A percentile compares a stretch with the other conserved stretches of the same genome.
phyloP scores from a whole-genome alignment of 2,113 vertebrate genomes.

The Vidua macroura region DNA sequence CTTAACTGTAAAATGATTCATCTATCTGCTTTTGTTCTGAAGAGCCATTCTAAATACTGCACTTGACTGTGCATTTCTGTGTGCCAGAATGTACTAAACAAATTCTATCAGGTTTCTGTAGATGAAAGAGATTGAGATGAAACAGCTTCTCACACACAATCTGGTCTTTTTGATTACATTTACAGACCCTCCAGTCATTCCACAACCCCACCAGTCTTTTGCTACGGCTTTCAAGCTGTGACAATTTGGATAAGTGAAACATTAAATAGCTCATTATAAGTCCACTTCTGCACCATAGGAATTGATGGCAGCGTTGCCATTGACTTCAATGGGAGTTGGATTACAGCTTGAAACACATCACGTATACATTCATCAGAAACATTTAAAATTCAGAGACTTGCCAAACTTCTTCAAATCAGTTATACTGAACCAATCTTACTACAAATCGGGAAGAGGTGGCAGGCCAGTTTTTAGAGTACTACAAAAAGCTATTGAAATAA shows the following conservation, averaged over 20 bases:
- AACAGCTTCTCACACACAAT: conserved; percentile 37
- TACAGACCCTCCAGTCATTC: conserved; percentile 28
- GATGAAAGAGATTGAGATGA: conserved; percentile 57
- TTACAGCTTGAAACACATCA: not conserved
- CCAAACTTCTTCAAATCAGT: not conserved
- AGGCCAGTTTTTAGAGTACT: not conserved
- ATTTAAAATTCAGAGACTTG: not conserved
- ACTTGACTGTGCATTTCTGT: not conserved
- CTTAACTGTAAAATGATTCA: not conserved
- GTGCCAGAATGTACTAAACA: conserved; percentile 5
- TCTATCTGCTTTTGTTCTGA: not conserved
- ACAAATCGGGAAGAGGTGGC: not conserved
- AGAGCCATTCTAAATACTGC: not conserved
- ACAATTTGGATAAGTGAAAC: conserved; percentile 58
- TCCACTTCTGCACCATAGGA: conserved; percentile 1
- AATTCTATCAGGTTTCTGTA: conserved; percentile 26
- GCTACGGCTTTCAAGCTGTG: conserved; percentile 39
- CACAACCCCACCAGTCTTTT: conserved; percentile 10
- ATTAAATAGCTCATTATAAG: conserved; percentile 47
- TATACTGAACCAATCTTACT: not conserved
- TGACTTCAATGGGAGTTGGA: not conserved
- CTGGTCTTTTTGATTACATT: conserved; percentile 51
- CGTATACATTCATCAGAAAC: not conserved
- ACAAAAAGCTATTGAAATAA: not conserved
- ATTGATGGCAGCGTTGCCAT: not conserved